Conservation (phyloP, 2,888 invertebrate species). For the Cantharis rufa region DNA sequence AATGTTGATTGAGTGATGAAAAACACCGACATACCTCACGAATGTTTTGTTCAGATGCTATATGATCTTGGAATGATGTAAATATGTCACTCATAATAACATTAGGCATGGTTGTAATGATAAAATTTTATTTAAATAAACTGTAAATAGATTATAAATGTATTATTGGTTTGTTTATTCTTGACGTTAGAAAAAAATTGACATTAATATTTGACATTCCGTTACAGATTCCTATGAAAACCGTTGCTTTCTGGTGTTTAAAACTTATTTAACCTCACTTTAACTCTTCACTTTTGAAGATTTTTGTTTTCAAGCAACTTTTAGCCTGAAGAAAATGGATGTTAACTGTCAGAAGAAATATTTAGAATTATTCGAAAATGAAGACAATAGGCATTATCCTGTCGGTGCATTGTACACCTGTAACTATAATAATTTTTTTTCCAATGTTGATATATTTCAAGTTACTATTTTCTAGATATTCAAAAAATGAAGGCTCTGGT, state of each 20-base stretch:
- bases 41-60: slow-evolving; percentile 78
- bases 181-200: not conserved
- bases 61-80: slow-evolving; percentile 74
- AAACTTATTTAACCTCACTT: not conserved
- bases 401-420: slow-evolving; percentile 31
- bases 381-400: slow-evolving; percentile 29
- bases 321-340: not conserved
- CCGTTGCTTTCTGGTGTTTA: not conserved
- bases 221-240: not conserved
- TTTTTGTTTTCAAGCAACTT: not conserved
- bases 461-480: slow-evolving; percentile 3
- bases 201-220: not conserved
- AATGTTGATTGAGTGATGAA: not conserved
- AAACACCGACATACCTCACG: slow-evolving; percentile 67
- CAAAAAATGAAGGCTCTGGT: slow-evolving; percentile 37
- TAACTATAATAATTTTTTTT: slow-evolving; percentile 4
- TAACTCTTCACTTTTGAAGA: not conserved
- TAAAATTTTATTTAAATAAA: not conserved
- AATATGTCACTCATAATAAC: slow-evolving; percentile 66
- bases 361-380: slow-evolving; percentile 4
- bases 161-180: not conserved
- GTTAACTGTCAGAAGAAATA: not conserved
- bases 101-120: slow-evolving; percentile 50
- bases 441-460: not conserved
- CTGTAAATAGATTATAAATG: not conserved